A percentile compares a stretch with the other conserved stretches of the same genome.
phyloP scores from a whole-genome alignment of 2,797 vertebrate species.

The Huso huso region DNA sequence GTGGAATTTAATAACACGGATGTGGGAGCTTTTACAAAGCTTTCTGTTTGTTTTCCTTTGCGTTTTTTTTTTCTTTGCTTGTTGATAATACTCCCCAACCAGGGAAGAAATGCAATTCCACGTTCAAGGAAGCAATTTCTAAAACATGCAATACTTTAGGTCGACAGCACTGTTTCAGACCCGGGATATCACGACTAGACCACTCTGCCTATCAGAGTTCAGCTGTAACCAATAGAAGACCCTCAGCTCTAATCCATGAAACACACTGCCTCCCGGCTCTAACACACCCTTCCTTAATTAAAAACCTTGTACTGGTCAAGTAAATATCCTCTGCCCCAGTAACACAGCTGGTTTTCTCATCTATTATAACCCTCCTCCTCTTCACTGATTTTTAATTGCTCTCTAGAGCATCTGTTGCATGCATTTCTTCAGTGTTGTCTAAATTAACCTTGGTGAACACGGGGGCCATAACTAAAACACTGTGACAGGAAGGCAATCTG shows the following conservation, averaged over 20 bases:
- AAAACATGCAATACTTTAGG: neutral
- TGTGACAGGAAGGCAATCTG: constrained; percentile 13
- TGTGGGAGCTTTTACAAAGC: no score
- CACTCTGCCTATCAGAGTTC: neutral
- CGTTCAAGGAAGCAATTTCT: no score
- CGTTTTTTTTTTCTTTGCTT: no score
- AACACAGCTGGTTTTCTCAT: constrained; percentile 14
- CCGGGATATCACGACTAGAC: neutral
- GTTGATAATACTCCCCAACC: neutral
- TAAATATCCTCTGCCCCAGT: constrained; percentile 8
- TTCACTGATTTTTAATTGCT: constrained; percentile 8
- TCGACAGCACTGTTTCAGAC: neutral
- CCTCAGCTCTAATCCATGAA: constrained; percentile 4
- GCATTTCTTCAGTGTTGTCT: constrained; percentile 3
- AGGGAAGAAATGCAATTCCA: neutral
- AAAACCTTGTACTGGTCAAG: constrained; percentile 5
- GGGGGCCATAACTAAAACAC: neutral
- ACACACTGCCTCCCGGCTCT: constrained; percentile 4
- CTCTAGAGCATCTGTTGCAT: neutral
- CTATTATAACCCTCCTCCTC: constrained; percentile 7
- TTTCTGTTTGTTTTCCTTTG: no score
- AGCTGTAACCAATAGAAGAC: neutral
- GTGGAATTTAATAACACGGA: no score
- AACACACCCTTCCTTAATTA: constrained; percentile 11
- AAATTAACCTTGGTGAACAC: constrained; percentile 7